A percentile compares a stretch with the other conserved stretches of the same genome.
Evolutionary conservation across 2,888 invertebrate species (phyloP).

Genomic region (Drosophila paramelanica): DNA sequence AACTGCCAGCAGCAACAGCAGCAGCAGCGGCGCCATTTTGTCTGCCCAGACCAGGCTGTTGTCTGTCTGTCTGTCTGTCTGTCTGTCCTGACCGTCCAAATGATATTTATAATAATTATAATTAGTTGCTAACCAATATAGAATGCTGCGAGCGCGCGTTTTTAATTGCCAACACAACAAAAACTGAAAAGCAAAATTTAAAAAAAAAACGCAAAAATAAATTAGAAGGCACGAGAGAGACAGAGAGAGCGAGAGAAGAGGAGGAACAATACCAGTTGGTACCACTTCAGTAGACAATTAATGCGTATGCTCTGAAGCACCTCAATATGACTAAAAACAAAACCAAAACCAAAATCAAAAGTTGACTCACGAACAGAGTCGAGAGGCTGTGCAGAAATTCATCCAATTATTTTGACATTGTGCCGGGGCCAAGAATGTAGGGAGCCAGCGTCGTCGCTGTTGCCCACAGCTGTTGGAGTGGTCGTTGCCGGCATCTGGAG

Average conservation of each 20-base stretch:
- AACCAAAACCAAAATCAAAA: conserved; percentile 2
- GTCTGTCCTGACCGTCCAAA: conserved; percentile 3
- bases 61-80: background rate
- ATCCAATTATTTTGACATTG: conserved; percentile 80
- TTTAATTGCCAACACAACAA: conserved; percentile 53
- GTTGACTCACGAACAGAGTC: conserved; percentile 25
- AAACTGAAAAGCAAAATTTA: background rate
- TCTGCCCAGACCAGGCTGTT: conserved; percentile 16
- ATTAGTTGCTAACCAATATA: conserved; percentile 64
- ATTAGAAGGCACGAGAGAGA: background rate
- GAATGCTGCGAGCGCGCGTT: conserved; percentile 47
- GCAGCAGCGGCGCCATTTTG: conserved; percentile 50
- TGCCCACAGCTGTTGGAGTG: conserved; percentile 55
- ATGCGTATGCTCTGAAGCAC: conserved; percentile 67
- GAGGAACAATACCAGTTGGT: background rate
- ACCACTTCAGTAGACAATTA: conserved; percentile 50
- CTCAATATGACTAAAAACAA: conserved; percentile 51
- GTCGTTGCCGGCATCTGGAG: conserved; percentile 40
- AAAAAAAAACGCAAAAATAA: background rate
- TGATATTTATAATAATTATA: conserved; percentile 54
- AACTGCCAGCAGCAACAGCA: conserved; percentile 28
- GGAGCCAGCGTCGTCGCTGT: conserved; percentile 15
- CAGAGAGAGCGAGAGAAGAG: no score
- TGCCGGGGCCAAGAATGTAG: conserved; percentile 22
- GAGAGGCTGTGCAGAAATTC: conserved; percentile 54